These are phyloP conservation scores for Masnerella sp. DNA, from an alignment of 2,888 invertebrate genomes.

Conservation along the genomic window DNA sequence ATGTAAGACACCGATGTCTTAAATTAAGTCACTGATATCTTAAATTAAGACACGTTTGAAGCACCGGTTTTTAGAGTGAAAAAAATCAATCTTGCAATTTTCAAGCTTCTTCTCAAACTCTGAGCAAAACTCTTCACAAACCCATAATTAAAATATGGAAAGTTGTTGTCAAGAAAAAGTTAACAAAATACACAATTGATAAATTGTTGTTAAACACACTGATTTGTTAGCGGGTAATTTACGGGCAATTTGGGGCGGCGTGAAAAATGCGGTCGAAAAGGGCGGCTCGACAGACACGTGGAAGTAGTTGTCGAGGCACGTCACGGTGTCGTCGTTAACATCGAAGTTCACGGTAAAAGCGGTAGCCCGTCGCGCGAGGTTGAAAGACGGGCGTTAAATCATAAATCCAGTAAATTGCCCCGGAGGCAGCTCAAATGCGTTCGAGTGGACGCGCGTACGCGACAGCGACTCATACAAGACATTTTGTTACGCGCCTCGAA, in stretches of 20 bases:
- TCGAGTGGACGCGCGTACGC: slow-evolving; percentile 64
- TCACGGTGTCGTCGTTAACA: slow-evolving; percentile 55
- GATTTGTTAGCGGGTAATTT: slow-evolving; percentile 34
- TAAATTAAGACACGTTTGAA: no score
- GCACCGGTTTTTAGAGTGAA: no score
- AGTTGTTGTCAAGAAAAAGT: no score
- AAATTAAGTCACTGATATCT: no score
- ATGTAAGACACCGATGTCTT: no score
- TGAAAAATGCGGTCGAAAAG: slow-evolving; percentile 9
- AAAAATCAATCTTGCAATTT: no score
- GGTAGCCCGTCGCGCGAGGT: slow-evolving; percentile 63
- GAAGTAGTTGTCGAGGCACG: slow-evolving; percentile 45
- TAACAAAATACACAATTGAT: no score
- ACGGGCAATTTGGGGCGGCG: background rate
- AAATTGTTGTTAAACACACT: no score
- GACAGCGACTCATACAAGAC: slow-evolving; percentile 57
- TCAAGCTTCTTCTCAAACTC: no score
- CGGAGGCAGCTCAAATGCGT: slow-evolving; percentile 63
- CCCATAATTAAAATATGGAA: no score
- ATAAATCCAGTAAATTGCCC: slow-evolving; percentile 72
- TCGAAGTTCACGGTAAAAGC: slow-evolving; percentile 55
- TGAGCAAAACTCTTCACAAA: no score
- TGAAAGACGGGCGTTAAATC: slow-evolving; percentile 72
- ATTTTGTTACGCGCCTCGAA: slow-evolving; percentile 67
- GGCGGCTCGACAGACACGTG: slow-evolving; percentile 19